Evolutionary conservation across 1,140 invertebrate genomes (phyloP), one percentile per base, ranked within the genome.

Genomic region (Diuraphis noxia): DNA sequence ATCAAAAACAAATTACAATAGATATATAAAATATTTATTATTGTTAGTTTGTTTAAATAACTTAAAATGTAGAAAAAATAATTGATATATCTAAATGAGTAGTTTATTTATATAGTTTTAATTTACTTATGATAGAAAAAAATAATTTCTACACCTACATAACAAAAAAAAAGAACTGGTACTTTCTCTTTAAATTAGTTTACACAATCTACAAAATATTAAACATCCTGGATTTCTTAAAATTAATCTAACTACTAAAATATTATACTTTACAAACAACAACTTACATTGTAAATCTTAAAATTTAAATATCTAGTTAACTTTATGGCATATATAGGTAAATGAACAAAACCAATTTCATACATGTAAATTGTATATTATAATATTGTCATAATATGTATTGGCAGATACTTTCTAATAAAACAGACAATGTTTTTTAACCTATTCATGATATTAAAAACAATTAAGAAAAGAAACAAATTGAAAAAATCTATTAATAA

Each of bases 141-240:
- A 85, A 85, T 43, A n/a, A 84, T 43, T 85, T 85, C 43, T 46
- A 85, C 3, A 30, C 10, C 81, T 41, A 41, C 34, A 17, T 25
- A 82, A 46, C 23, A 34, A 52, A 52, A 86, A 86, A 5, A 36
- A 86, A 36, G 21, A 52, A 86, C 9, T 52, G 9, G 3, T 30
- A 86, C 85, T 86, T 86, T 86, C 85, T 86, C 85, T 86, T 86
- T 52, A n/a, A 52, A 86, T 86, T 25, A 36, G n/a, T 86, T 36
- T 36, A 49, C 25, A 34, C 43, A 52, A 85, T 85, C 17, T 19
- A 85, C 43, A 13, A 43, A 43, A 34, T 34, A 85, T 46, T 34
- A 9, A n/a, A 43, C 34, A 85, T 34, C 25, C 40, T 82, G 25
- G 6, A 30, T 82, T n/a, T 81, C 30, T 7, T n/a, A 4, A 30